phyloP scores from a whole-genome alignment of 2,113 vertebrate genomes.

The Bothrops jararaca region DNA sequence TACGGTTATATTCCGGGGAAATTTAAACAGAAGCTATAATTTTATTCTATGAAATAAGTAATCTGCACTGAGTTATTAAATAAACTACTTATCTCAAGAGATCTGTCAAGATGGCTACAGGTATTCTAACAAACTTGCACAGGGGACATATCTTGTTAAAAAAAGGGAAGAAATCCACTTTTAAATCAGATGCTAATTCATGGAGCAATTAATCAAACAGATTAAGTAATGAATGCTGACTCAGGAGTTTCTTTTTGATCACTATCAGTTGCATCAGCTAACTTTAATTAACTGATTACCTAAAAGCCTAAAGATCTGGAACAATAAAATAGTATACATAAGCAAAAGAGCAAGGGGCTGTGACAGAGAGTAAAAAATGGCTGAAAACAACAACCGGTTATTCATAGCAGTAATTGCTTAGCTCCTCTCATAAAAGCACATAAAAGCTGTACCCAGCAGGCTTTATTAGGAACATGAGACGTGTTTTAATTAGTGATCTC shows the following conservation, averaged over 20 bases:
- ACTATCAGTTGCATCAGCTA: not conserved
- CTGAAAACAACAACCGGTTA: not conserved
- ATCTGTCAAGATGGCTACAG: not conserved
- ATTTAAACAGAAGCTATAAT: not conserved
- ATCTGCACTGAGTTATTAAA: not conserved
- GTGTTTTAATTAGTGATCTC: not conserved
- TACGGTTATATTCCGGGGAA: not conserved
- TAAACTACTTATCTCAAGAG: not conserved
- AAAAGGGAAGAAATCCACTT: not conserved
- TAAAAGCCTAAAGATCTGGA: not conserved
- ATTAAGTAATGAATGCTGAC: not conserved
- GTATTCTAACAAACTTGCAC: not conserved
- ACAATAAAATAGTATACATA: not conserved
- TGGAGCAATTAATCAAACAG: conserved; percentile 5
- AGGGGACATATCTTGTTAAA: not conserved
- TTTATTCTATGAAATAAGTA: not conserved
- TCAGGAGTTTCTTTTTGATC: not conserved
- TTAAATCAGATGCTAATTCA: not conserved
- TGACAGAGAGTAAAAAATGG: not conserved
- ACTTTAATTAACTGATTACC: conserved; percentile 4
- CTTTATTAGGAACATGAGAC: not conserved
- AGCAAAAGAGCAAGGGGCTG: not conserved
- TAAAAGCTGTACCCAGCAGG: not conserved
- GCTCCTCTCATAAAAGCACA: not conserved
- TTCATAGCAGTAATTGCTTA: not conserved